Evolutionary conservation across 2,888 invertebrate genomes (phyloP).

Genomic region (Hirtodrosophila trivittata): DNA sequence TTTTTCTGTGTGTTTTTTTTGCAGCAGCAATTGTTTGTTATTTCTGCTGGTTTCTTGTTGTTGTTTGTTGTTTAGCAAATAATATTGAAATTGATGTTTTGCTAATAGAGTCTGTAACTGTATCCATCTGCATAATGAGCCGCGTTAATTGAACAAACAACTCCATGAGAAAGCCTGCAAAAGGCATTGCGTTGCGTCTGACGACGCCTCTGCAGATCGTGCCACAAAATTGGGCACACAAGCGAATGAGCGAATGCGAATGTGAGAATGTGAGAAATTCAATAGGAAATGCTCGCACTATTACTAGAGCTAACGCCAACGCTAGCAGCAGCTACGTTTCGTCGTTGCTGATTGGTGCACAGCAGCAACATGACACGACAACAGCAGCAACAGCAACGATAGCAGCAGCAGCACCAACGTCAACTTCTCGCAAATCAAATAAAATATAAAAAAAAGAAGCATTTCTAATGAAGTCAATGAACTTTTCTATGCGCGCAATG

Average conservation of each 20-base stretch:
- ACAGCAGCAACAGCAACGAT: conserved; percentile 30
- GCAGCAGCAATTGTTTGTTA: conserved; percentile 14
- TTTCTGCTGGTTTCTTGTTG: conserved; percentile 8
- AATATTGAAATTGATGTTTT: conserved; percentile 70
- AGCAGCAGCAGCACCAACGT: conserved; percentile 21
- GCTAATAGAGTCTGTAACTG: conserved; percentile 55
- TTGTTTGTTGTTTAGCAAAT: conserved; percentile 33
- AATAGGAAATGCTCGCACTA: conserved; percentile 54
- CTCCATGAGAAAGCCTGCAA: conserved; percentile 22
- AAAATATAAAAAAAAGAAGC: conserved; percentile 29
- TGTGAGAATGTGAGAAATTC: conserved; percentile 13
- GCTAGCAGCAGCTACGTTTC: conserved; percentile 7
- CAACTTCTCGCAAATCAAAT: conserved; percentile 36
- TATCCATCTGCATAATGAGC: conserved; percentile 70
- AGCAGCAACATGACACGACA: conserved; percentile 52
- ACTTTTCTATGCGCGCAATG: conserved; percentile 78
- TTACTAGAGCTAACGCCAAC: conserved; percentile 13
- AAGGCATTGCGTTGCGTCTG: conserved; percentile 11
- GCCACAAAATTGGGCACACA: conserved; percentile 43
- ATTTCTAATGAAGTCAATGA: conserved; percentile 76
- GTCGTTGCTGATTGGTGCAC: conserved; percentile 75
- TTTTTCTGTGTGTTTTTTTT: conserved; percentile 37
- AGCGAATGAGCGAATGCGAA: conserved; percentile 15
- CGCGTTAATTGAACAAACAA: conserved; percentile 57
- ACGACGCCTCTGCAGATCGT: conserved; percentile 56